phyloP scores from a whole-genome alignment of 2,888 invertebrate species.

The Rambutsinella grinnellia region DNA sequence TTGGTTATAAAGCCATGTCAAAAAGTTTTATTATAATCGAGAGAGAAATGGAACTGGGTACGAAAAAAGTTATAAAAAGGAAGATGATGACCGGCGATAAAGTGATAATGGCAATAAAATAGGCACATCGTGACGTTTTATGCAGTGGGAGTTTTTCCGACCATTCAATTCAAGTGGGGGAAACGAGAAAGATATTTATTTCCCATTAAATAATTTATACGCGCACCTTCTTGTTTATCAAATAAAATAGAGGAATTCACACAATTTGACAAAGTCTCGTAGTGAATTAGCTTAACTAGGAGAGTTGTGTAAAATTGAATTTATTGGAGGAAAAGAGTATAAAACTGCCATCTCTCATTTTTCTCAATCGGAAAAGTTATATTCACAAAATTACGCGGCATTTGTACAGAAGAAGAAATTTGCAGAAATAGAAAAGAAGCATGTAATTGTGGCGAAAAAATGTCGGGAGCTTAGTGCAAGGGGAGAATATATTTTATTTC shows the following conservation, averaged over 20 bases:
- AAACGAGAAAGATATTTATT: not conserved
- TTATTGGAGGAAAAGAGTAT: slow-evolving; percentile 2
- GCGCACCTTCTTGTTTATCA: not conserved
- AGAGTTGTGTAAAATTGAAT: not conserved
- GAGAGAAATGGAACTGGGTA: too few relatives aligned
- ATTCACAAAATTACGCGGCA: slow-evolving; percentile 3
- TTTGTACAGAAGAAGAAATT: slow-evolving; percentile 11
- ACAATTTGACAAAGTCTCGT: not conserved
- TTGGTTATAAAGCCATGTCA: not conserved
- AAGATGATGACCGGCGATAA: not conserved
- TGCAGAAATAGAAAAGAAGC: not conserved
- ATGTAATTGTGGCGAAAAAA: not conserved
- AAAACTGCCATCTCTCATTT: too few relatives aligned
- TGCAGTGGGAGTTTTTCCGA: too few relatives aligned
- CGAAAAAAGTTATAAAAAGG: too few relatives aligned
- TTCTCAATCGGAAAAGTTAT: not conserved
- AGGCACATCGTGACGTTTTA: not conserved
- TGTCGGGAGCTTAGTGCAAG: too few relatives aligned
- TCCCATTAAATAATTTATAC: not conserved
- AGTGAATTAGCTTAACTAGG: not conserved
- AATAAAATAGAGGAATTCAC: not conserved
- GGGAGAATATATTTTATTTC: too few relatives aligned
- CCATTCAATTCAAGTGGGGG: too few relatives aligned
- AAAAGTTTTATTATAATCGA: too few relatives aligned
- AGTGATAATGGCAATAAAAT: not conserved